Evolutionary conservation across 2,797 vertebrate species (phyloP).

Genomic region (Austrolebias charrua): DNA sequence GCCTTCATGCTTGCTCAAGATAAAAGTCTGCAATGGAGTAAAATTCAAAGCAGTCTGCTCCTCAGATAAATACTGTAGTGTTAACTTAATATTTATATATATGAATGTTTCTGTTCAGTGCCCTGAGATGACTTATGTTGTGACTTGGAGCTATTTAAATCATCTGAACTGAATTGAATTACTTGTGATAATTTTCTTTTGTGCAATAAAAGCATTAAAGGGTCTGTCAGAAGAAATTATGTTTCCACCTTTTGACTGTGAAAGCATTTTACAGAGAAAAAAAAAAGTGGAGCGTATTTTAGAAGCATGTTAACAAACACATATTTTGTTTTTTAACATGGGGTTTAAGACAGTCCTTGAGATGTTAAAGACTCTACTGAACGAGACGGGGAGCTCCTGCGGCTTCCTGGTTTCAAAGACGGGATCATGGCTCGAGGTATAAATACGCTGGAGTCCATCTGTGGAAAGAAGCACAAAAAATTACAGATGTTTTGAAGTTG

Average conservation of each 20-base stretch:
- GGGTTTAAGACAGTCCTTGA: conserved; percentile 46
- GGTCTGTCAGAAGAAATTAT: not conserved
- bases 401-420: conserved; percentile 67
- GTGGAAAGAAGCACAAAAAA: conserved; percentile 8
- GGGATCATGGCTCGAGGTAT: conserved; percentile 78
- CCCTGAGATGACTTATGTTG: too few relatives aligned
- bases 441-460: conserved; percentile 76
- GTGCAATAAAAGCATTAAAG: conserved; percentile 4
- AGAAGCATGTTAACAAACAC: too few relatives aligned
- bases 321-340: not conserved
- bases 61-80: too few relatives aligned
- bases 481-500: conserved; percentile 3
- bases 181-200: not conserved
- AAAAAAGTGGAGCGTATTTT: not conserved
- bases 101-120: too few relatives aligned
- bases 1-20: too few relatives aligned
- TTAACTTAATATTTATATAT: too few relatives aligned
- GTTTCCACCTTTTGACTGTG: not conserved
- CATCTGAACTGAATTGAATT: not conserved
- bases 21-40: too few relatives aligned
- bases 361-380: conserved; percentile 63
- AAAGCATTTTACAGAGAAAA: conserved; percentile 22
- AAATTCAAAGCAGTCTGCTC: too few relatives aligned
- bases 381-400: conserved; percentile 73
- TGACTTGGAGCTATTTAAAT: too few relatives aligned